Evolutionary conservation across 2,888 invertebrate genomes (phyloP), one percentile per base, ranked within the genome.

Genomic region (Drosophila mettleri): DNA sequence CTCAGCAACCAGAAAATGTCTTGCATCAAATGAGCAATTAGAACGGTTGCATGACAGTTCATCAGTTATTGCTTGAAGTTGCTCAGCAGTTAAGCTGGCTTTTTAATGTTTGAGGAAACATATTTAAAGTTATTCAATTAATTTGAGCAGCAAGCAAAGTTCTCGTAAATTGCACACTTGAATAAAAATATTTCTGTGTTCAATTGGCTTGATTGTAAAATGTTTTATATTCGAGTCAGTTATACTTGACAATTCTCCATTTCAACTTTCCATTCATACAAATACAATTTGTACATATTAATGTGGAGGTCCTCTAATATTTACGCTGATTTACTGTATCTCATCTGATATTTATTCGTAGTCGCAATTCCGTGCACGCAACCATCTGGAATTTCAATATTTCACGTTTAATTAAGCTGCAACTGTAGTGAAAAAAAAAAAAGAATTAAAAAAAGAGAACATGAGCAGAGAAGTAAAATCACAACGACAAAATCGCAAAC

Each of bases 401-500:
- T 84, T 86, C 64, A 86, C 85, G 85, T 80, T 82, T 86, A 82
- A 86, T 82, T 82, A 82, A 86, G 87, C 81, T 81, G 69, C 78
- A 78, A 78, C 55, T 55, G 75, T 57, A 67, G 63, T 58, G 51
- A 63, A 64, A 39, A 48, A 52, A 74, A 57, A 46, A 74, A 53
- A 53, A 48, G 6, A 20, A 36, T n/a, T 12, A 22, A 34, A 38
- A 45, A 45, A 67, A 55, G 38, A 51, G 16, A 45, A 16, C 24
- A 27, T 48, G 61, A 36, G 39, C 29, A 39, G 41, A 49, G 18
- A 9, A 46, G 60, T 60, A 59, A 84, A 86, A 81, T 86, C 82
- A 69, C 66, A 57, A 49, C 78, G 80, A 83, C 78, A 84, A 76
- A 87, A 87, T 81, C 63, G 72, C 85, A 82, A 76, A 76, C 71